A percentile compares a stretch with the other conserved stretches of the same genome.
phyloP scores from a whole-genome alignment of 2,888 invertebrate species.

The Acrobeloides nanus region DNA sequence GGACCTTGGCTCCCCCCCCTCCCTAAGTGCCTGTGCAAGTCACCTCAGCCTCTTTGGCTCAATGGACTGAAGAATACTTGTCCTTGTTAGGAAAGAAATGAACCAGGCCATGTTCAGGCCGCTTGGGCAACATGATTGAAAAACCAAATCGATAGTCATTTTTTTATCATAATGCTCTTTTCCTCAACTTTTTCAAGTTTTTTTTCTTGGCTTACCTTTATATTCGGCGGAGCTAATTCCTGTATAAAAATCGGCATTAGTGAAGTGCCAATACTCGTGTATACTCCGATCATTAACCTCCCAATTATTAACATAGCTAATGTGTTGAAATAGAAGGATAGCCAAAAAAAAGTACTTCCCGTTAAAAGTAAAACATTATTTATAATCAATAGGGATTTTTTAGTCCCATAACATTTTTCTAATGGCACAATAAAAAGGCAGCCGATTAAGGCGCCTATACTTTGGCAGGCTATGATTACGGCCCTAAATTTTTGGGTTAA shows the following conservation, averaged over 20 bases:
- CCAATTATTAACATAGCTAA: slow-evolving; percentile 16
- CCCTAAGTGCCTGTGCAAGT: too few relatives aligned
- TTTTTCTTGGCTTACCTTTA: slow-evolving; percentile 39
- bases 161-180: too few relatives aligned
- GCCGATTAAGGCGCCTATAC: slow-evolving; percentile 39
- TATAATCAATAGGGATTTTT: slow-evolving; percentile 14
- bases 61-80: too few relatives aligned
- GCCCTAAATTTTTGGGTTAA: too few relatives aligned
- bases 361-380: slow-evolving; percentile 15
- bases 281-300: slow-evolving; percentile 21
- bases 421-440: slow-evolving; percentile 25
- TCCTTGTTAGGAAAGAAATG: too few relatives aligned
- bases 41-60: too few relatives aligned
- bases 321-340: slow-evolving; percentile 16
- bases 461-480: slow-evolving; percentile 34
- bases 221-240: slow-evolving; percentile 39
- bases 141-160: too few relatives aligned
- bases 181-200: too few relatives aligned
- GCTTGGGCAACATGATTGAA: too few relatives aligned
- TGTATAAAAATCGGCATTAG: slow-evolving; percentile 40
- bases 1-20: too few relatives aligned
- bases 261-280: slow-evolving; percentile 35
- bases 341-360: slow-evolving; percentile 12
- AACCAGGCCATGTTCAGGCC: too few relatives aligned
- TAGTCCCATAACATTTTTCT: slow-evolving; percentile 13